Evolutionary conservation across 2,888 invertebrate species (phyloP).

Genomic region (Xestia sexstrigata): DNA sequence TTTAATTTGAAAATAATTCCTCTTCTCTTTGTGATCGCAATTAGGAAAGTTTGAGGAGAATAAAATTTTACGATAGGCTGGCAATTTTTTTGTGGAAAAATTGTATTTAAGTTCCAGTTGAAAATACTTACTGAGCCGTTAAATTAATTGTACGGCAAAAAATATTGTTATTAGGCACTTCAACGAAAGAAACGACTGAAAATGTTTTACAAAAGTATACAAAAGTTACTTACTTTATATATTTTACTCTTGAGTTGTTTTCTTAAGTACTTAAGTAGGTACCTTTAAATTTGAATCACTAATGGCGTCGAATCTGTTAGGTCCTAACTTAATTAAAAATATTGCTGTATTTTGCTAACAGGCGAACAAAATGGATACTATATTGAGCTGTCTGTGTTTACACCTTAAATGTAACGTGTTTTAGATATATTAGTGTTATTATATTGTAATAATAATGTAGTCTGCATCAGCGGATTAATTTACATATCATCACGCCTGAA

Average conservation of each 20-base stretch:
- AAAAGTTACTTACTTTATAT: conserved; percentile 47
- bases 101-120: conserved; percentile 46
- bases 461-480: not conserved
- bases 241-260: conserved; percentile 53
- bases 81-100: conserved; percentile 40
- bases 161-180: conserved; percentile 52
- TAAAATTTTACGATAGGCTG: conserved; percentile 54
- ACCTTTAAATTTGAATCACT: conserved; percentile 52
- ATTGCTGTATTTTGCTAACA: conserved; percentile 21
- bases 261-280: conserved; percentile 47
- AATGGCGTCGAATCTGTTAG: conserved; percentile 47
- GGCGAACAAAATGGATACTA: not conserved
- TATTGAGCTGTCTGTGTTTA: not conserved
- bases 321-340: conserved; percentile 36
- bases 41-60: conserved; percentile 59
- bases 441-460: not conserved
- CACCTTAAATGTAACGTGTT: not conserved
- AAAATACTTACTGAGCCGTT: conserved; percentile 53
- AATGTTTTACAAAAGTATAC: conserved; percentile 43
- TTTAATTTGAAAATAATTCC: conserved; percentile 66
- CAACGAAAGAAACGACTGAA: conserved; percentile 36
- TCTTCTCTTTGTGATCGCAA: conserved; percentile 60
- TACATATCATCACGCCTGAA: not conserved
- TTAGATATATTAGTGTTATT: not conserved
- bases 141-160: conserved; percentile 55